Percentiles rank a stretch among this genome's conserved stretches.
phyloP scores from a whole-genome alignment of 2,797 vertebrate genomes.

The Rhyacichthys aspro region DNA sequence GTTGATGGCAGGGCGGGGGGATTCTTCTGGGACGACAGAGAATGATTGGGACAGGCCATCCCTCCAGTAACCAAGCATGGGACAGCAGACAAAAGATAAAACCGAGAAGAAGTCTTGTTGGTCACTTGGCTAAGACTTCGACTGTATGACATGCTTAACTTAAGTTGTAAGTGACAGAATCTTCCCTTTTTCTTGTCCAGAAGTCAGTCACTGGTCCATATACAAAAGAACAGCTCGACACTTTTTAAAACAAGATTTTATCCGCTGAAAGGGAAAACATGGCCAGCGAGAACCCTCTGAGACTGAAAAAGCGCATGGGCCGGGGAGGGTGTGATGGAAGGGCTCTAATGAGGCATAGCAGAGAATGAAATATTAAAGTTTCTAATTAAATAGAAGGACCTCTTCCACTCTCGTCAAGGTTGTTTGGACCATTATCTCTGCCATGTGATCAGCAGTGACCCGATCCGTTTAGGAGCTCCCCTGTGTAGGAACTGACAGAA shows the following conservation, averaged over 20 bases:
- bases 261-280: constrained; percentile 32
- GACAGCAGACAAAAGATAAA: constrained; percentile 48
- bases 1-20: constrained; percentile 16
- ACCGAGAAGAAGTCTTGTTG: constrained; percentile 40
- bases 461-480: constrained; percentile 71
- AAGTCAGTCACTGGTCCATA: constrained; percentile 23
- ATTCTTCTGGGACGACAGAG: constrained; percentile 44
- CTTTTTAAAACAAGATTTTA: constrained; percentile 29
- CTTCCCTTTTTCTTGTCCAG: constrained; percentile 19
- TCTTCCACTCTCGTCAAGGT: constrained; percentile 80
- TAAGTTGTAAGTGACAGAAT: constrained; percentile 22
- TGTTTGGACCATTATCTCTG: constrained; percentile 83
- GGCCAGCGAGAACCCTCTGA: constrained; percentile 53
- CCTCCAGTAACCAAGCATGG: constrained; percentile 41
- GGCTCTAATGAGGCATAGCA: constrained; percentile 80
- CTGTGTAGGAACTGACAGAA: constrained; percentile 56
- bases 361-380: constrained; percentile 86
- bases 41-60: constrained; percentile 50
- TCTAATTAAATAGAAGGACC: constrained; percentile 84
- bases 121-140: no score
- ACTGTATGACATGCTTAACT: constrained; percentile 43
- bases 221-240: constrained; percentile 16
- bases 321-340: constrained; percentile 73
- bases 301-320: constrained; percentile 50
- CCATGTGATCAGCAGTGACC: constrained; percentile 79